A percentile compares a stretch with the other conserved stretches of the same genome.
phyloP scores from a whole-genome alignment of 2,797 vertebrate genomes.

The Macroramphosus scolopax region DNA sequence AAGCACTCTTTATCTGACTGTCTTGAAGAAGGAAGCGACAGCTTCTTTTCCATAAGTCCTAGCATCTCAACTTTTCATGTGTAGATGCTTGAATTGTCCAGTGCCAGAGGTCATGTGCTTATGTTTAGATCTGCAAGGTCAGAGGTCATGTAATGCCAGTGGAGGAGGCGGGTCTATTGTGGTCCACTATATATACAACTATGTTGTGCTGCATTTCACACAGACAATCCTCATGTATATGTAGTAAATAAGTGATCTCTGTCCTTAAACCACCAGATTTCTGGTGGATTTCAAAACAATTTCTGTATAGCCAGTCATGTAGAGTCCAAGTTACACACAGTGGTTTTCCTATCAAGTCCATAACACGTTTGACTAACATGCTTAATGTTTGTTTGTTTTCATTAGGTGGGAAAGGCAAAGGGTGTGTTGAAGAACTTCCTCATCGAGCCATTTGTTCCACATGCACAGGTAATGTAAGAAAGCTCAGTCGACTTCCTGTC shows the following conservation, averaged over 20 bases:
- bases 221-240: too few relatives aligned
- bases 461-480: conserved; percentile 95
- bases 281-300: too few relatives aligned
- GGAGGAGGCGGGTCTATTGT: conserved; percentile 51
- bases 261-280: neutral
- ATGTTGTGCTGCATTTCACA: conserved; percentile 1
- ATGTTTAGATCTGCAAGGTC: conserved; percentile 56
- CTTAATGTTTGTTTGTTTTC: conserved; percentile 3
- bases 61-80: too few relatives aligned
- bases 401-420: conserved; percentile 89
- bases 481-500: too few relatives aligned
- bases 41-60: too few relatives aligned
- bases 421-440: conserved; percentile 95
- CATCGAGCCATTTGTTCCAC: conserved; percentile 93
- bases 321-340: too few relatives aligned
- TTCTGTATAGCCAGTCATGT: too few relatives aligned
- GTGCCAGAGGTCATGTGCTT: conserved; percentile 16
- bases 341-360: too few relatives aligned
- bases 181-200: conserved; percentile 21
- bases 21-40: too few relatives aligned
- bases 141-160: conserved; percentile 36
- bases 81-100: too few relatives aligned
- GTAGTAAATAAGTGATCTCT: neutral
- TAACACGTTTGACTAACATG: too few relatives aligned
- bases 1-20: too few relatives aligned